Evolutionary conservation across 2,113 vertebrate species (phyloP), one percentile per base, ranked within the genome.

Genomic region (Cygnus atratus): DNA sequence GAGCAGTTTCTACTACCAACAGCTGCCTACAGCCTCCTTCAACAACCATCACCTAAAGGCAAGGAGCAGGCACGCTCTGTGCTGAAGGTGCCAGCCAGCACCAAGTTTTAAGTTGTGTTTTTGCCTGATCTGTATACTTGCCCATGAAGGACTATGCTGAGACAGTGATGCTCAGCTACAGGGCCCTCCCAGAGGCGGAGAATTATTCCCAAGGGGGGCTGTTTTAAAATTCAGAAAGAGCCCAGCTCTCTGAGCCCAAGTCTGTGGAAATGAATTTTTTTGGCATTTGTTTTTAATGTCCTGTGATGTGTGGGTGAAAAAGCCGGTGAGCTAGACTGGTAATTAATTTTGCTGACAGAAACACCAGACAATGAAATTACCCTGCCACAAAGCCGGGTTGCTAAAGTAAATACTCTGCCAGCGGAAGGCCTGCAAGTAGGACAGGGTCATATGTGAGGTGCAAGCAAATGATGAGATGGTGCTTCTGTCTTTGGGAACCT

Each of bases 291-390:
- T 96, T 97, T 97, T 95, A 95, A 94, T 92, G 85, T 54, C 94
- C 93, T 95, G 63, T 94, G 94, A 95, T 92, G 82, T 97, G 96
- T 96, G 91, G 93, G 89, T 95, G 59, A 97, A 95, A 95, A 93
- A 96, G 91, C 85, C 88, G 91, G 96, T 0, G 2, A 96, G 87
- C 76, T 93, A 90, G 92, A 90, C 88, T 93, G 92, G 91, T 97
- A 97, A 97, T 97, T 97, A 97, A 97, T 97, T 97, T 96, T 96
- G 85, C 89, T 97, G 97, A 96, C 96, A 96, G 95, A 97, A 96
- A 97, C 87, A 94, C 89, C 96, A 96, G 95, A 97, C 97, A 97
- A 97, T 97, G 93, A 97, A 96, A 97, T 97, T 96, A 96, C 83
- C 83, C 79, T 96, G 95, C 96, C 93, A 92, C 93, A 92, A 89